phyloP scores from a whole-genome alignment of 2,888 invertebrate species.

The Conops quadrifasciatus region DNA sequence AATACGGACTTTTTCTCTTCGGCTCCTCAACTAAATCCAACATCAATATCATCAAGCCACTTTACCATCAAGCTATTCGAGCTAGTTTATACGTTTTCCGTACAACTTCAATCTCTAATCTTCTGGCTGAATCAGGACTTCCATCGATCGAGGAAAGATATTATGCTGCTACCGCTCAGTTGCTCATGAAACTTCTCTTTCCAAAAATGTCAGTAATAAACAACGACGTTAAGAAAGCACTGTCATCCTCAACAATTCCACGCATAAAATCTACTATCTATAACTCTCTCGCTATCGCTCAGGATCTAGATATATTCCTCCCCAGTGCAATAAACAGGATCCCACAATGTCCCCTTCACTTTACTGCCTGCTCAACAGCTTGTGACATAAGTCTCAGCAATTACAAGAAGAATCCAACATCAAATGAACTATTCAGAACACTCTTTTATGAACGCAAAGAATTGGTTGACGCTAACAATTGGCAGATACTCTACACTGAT shows the following conservation, averaged over 20 bases:
- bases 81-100: neutral
- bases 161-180: too few relatives aligned
- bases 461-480: neutral
- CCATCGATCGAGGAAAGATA: neutral
- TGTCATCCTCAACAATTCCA: too few relatives aligned
- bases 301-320: too few relatives aligned
- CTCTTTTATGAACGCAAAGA: neutral
- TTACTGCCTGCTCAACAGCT: neutral
- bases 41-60: too few relatives aligned
- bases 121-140: conserved; percentile 4
- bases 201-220: too few relatives aligned
- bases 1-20: neutral
- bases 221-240: too few relatives aligned
- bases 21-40: neutral
- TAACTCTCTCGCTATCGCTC: too few relatives aligned
- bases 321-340: too few relatives aligned
- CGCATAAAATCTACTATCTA: too few relatives aligned
- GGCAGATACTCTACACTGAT: neutral
- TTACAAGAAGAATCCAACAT: neutral
- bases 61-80: too few relatives aligned
- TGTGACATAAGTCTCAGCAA: neutral
- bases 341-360: neutral
- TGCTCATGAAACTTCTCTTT: too few relatives aligned
- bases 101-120: conserved; percentile 2
- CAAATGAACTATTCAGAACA: neutral